These are phyloP conservation scores for Campoletis raptor DNA, from an alignment of 2,888 invertebrate genomes.

Conservation along the genomic window DNA sequence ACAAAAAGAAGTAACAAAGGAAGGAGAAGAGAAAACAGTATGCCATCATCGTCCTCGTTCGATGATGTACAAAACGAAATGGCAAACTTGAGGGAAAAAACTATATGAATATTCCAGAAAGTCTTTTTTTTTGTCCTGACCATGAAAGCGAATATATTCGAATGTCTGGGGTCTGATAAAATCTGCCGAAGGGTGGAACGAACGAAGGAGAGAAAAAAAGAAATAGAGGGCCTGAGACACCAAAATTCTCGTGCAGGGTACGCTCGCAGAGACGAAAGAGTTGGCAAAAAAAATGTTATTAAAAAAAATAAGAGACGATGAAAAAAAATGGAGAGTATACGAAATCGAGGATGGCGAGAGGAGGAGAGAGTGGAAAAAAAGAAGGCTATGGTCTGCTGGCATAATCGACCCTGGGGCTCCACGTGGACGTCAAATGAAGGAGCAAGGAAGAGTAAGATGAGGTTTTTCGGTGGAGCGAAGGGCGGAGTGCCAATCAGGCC, in stretches of 20 bases:
- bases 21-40: slow-evolving; percentile 16
- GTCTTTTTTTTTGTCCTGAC: neutral
- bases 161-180: slow-evolving; percentile 55
- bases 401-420: slow-evolving; percentile 43
- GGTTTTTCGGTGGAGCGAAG: slow-evolving; percentile 61
- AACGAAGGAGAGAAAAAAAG: slow-evolving; percentile 33
- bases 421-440: slow-evolving; percentile 51
- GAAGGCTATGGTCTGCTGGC: slow-evolving; percentile 38
- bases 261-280: slow-evolving; percentile 22
- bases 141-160: slow-evolving; percentile 43
- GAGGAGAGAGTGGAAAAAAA: slow-evolving; percentile 30
- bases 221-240: slow-evolving; percentile 40
- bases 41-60: slow-evolving; percentile 19
- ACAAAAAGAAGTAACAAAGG: slow-evolving; percentile 22
- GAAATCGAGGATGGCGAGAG: slow-evolving; percentile 41
- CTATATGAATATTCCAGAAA: neutral
- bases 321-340: slow-evolving; percentile 48
- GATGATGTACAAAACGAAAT: slow-evolving; percentile 30
- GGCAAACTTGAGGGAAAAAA: slow-evolving; percentile 8
- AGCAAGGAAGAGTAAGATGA: slow-evolving; percentile 32
- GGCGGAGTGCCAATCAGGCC: slow-evolving; percentile 79
- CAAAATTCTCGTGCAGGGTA: slow-evolving; percentile 23
- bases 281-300: slow-evolving; percentile 20
- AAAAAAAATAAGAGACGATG: slow-evolving; percentile 35
- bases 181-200: slow-evolving; percentile 47